Percentiles rank a stretch among this genome's conserved stretches.
Evolutionary conservation across 2,113 vertebrate species (phyloP).

Genomic region (Oostethus manadensis): DNA sequence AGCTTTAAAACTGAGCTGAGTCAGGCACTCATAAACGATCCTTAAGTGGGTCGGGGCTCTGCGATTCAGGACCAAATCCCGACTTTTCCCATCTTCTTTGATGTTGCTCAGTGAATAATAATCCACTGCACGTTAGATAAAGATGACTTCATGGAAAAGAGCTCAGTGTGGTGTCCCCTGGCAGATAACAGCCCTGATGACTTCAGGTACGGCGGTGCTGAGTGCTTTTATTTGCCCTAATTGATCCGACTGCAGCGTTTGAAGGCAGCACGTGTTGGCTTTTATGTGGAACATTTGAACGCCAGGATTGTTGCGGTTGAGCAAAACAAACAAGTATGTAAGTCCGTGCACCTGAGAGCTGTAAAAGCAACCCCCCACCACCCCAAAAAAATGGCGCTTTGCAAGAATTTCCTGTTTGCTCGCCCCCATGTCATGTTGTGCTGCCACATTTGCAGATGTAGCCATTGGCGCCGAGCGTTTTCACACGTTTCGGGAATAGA

Average conservation of each 20-base stretch:
- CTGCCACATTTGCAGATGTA: neutral
- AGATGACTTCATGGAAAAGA: conserved; percentile 66
- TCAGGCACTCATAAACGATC: conserved; percentile 43
- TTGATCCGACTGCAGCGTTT: conserved; percentile 60
- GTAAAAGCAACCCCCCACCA: conserved; percentile 58
- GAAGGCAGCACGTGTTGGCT: conserved; percentile 61
- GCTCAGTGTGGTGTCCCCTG: conserved; percentile 49
- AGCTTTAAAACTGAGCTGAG: conserved; percentile 9
- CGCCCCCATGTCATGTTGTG: conserved; percentile 25
- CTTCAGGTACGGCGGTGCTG: conserved; percentile 29
- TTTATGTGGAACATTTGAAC: conserved; percentile 64
- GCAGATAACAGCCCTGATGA: conserved; percentile 44
- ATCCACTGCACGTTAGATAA: conserved; percentile 35
- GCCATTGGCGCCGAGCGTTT: too few relatives aligned
- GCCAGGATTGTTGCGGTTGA: conserved; percentile 35
- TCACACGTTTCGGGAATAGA: too few relatives aligned
- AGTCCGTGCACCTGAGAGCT: conserved; percentile 68
- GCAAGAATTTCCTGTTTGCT: conserved; percentile 53
- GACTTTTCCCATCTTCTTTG: conserved; percentile 12
- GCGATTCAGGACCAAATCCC: conserved; percentile 24
- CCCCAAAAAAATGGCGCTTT: conserved; percentile 42
- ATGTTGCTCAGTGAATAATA: conserved; percentile 20
- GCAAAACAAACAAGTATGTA: conserved; percentile 63
- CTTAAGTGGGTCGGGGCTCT: conserved; percentile 23
- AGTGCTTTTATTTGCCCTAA: conserved; percentile 50